Evolutionary conservation across 2,797 vertebrate genomes (phyloP), one percentile per base, ranked within the genome.

Genomic region (Channa striata): DNA sequence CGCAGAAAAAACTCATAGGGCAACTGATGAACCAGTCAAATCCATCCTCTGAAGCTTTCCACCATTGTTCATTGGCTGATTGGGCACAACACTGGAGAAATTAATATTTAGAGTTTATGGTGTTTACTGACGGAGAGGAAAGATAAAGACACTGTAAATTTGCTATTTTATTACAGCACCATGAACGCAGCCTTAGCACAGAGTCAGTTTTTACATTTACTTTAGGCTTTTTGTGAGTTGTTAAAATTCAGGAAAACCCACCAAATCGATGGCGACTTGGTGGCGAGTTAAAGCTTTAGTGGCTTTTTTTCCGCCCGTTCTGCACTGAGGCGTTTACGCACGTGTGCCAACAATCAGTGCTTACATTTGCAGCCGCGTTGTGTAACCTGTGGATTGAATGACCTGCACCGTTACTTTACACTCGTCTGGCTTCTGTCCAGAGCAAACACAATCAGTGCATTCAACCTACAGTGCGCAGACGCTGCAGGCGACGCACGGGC

Each of bases 321-420:
- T 43, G 5, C 13, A 40, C 2, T 40, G 14, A 11, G 7, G 16
- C 17, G 17, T 23, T 33, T 20, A 43, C n/a, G 9, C 2, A 23
- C 8, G 14, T 0, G 30, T 37, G 44, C 19, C 23, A 40, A 8
- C 47, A 36, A n/a, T n/a, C n/a, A n/a, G n/a, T n/a, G n/a, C n/a
- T n/a, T n/a, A n/a, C n/a, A n/a, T 12, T 59, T 37, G 36, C 23
- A 8, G 33, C 17, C 40, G 11, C 6, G 36, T 10, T 9, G 25
- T 39, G 20, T 1, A 33, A 2, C 19, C 21, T 9, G 17, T 6
- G 5, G 46, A 23, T 8, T 10, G 16, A 12, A 6, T 39, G 42
- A 53, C 65, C 44, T 23, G 47, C 68, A 34, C n/a, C 68, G 47
- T 47, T 68, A 47, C 43, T 5, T 63, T 63, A 50, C 58, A 63